A percentile compares a stretch with the other conserved stretches of the same genome.
Conservation (phyloP, 2,113 vertebrate species). For the human region DNA sequence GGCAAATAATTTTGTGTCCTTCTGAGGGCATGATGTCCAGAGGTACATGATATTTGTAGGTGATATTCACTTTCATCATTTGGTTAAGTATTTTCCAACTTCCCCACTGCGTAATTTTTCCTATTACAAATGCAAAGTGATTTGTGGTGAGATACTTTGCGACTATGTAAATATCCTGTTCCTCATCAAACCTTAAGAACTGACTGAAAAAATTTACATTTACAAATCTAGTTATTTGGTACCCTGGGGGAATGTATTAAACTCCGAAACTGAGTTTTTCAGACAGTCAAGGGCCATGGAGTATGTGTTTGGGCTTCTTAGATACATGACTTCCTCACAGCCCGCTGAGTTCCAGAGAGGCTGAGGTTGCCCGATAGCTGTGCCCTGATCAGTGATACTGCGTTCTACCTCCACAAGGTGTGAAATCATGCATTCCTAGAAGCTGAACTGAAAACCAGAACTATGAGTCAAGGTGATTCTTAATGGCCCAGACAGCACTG, state of each 20-base stretch:
- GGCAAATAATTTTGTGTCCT: background rate
- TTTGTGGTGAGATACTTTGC: constrained; percentile 6
- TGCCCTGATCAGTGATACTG: background rate
- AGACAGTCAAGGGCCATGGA: background rate
- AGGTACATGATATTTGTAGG: background rate
- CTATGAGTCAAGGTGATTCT: background rate
- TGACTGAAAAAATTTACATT: constrained; percentile 5
- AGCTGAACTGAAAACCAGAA: constrained; percentile 35
- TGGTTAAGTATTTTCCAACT: background rate
- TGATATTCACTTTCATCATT: background rate
- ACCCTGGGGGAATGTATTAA: background rate
- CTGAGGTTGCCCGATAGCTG: background rate
- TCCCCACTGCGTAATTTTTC: background rate
- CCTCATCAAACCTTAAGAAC: background rate
- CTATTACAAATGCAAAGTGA: background rate
- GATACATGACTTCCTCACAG: background rate
- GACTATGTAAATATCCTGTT: constrained; percentile 18
- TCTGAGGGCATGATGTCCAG: background rate
- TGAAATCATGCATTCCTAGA: constrained; percentile 13
- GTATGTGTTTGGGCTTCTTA: background rate
- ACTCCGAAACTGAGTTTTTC: background rate
- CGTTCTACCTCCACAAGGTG: background rate
- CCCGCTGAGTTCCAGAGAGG: background rate
- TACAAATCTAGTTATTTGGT: background rate
- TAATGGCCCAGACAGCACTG: background rate